These are phyloP conservation scores for Sphyrna mokarran DNA, from an alignment of 2,113 vertebrate genomes.

Conservation along the genomic window DNA sequence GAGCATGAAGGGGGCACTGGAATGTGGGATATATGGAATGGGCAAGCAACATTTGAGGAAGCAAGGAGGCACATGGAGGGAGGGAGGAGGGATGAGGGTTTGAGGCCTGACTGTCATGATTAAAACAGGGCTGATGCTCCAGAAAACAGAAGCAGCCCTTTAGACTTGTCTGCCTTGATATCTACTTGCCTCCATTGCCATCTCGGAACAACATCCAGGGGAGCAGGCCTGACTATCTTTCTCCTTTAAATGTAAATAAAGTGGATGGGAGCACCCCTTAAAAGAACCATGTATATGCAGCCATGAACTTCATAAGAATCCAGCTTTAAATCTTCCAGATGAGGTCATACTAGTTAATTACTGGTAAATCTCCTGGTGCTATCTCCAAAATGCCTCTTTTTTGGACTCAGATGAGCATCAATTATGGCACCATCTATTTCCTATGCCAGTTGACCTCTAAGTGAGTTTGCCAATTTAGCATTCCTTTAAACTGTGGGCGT, in stretches of 20 bases:
- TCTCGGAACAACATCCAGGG: neutral
- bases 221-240: too few relatives aligned
- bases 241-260: neutral
- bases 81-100: too few relatives aligned
- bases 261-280: neutral
- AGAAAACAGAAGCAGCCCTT: neutral
- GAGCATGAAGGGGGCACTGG: neutral
- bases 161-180: neutral
- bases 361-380: neutral
- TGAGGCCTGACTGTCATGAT: neutral
- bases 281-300: neutral
- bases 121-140: neutral
- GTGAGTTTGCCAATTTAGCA: neutral
- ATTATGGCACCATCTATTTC: neutral
- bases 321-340: neutral
- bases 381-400: neutral
- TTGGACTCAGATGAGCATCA: neutral
- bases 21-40: neutral
- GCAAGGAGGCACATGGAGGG: neutral
- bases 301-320: neutral
- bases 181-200: neutral
- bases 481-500: neutral
- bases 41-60: neutral
- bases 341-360: neutral
- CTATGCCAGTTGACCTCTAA: neutral